Conservation (phyloP, 2,888 invertebrate species). For the Syritta pipiens region DNA sequence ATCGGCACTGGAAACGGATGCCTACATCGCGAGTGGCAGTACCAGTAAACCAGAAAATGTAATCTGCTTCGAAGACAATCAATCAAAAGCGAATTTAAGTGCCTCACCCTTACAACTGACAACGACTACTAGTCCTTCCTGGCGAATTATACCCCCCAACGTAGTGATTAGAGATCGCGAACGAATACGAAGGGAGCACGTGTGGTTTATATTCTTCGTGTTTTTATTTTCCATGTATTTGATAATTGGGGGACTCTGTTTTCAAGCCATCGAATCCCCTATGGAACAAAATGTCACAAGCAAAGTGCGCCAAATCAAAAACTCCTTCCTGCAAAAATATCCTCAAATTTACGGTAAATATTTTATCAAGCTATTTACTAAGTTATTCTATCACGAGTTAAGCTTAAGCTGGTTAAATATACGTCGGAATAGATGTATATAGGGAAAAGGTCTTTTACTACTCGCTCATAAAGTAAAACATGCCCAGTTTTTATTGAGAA, state of each 20-base stretch:
- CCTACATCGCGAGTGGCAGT: constrained; percentile 1
- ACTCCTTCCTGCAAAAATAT: constrained; percentile 82
- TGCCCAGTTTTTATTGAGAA: constrained; percentile 1
- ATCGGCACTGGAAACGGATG: constrained; percentile 17
- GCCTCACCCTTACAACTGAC: constrained; percentile 36
- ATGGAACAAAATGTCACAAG: constrained; percentile 81
- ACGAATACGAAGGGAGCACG: constrained; percentile 58
- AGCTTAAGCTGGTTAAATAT: constrained; percentile 33
- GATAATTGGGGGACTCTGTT: constrained; percentile 84
- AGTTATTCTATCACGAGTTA: background rate
- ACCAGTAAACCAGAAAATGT: constrained; percentile 10
- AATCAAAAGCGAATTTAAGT: constrained; percentile 66
- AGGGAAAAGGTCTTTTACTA: constrained; percentile 7
- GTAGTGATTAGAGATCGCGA: constrained; percentile 27
- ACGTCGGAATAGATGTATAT: constrained; percentile 3
- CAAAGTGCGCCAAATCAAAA: constrained; percentile 80
- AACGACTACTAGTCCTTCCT: background rate
- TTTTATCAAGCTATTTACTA: constrained; percentile 10
- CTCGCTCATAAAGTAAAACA: background rate
- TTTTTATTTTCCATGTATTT: constrained; percentile 83
- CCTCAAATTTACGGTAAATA: constrained; percentile 83
- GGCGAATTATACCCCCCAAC: constrained; percentile 2
- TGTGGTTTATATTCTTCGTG: constrained; percentile 80
- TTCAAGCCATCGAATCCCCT: constrained; percentile 84
- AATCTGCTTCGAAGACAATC: constrained; percentile 40